Evolutionary conservation across 1,140 invertebrate genomes (phyloP).

Genomic region (Drosophila elegans): DNA sequence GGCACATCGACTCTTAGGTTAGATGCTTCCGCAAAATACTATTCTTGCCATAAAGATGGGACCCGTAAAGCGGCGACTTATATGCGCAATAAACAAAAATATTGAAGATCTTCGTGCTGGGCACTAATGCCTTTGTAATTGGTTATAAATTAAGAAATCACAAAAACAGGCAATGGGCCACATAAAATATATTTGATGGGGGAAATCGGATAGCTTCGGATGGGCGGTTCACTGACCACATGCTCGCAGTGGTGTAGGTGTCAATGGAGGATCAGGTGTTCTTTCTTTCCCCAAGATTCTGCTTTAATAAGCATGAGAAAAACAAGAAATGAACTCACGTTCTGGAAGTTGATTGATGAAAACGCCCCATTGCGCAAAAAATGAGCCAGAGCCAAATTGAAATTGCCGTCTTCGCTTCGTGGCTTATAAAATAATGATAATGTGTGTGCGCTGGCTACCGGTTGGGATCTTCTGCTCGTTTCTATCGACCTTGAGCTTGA

Average conservation of each 20-base stretch:
- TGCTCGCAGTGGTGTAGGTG: constrained; percentile 53
- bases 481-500: constrained; percentile 74
- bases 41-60: constrained; percentile 14
- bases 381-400: constrained; percentile 23
- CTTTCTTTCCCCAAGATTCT: constrained; percentile 3
- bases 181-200: constrained; percentile 21
- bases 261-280: constrained; percentile 53
- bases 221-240: constrained; percentile 69
- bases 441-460: constrained; percentile 73
- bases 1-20: constrained; percentile 45
- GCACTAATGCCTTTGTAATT: constrained; percentile 80
- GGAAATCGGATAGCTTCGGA: constrained; percentile 17
- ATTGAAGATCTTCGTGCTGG: constrained; percentile 49
- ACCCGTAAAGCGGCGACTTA: constrained; percentile 69
- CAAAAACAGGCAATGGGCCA: constrained; percentile 30
- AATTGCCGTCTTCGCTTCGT: constrained; percentile 55
- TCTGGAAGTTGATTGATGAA: constrained; percentile 72
- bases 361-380: constrained; percentile 54
- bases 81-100: constrained; percentile 77
- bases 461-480: constrained; percentile 30
- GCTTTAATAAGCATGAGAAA: constrained; percentile 54
- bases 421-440: constrained; percentile 75
- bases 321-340: constrained; percentile 47
- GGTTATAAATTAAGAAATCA: constrained; percentile 79
- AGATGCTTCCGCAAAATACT: constrained; percentile 63